Conservation (phyloP, 2,113 vertebrate genomes). For the Romanogobio albipinnatus region DNA sequence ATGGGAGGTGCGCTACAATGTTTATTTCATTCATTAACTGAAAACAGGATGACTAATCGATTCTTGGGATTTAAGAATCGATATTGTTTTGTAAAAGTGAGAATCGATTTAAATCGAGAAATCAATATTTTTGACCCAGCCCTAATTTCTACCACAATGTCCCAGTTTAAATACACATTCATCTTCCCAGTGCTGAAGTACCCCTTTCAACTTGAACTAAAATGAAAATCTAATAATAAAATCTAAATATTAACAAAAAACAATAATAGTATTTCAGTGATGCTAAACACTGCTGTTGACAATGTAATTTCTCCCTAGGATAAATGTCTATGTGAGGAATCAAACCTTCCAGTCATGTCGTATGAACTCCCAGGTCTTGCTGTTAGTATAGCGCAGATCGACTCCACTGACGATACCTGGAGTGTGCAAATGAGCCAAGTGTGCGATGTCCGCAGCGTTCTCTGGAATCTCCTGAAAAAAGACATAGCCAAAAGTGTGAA, state of each 20-base stretch:
- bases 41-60: no score
- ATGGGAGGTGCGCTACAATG: no score
- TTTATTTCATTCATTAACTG: no score
- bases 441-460: constrained; percentile 78
- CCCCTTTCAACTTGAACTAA: not conserved
- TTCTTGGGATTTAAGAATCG: no score
- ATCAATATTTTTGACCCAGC: no score
- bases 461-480: constrained; percentile 81
- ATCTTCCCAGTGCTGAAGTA: no score
- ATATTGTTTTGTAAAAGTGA: no score
- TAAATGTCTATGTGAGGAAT: not conserved
- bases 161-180: no score
- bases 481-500: not conserved
- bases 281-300: not conserved
- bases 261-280: not conserved
- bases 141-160: no score
- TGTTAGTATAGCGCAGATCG: constrained; percentile 77
- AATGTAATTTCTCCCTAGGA: not conserved
- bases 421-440: constrained; percentile 78
- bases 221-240: not conserved
- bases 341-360: constrained; percentile 82
- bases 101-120: no score
- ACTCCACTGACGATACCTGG: constrained; percentile 74
- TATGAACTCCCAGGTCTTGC: constrained; percentile 76
- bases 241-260: not conserved